Evolutionary conservation across 2,888 invertebrate genomes (phyloP).

Genomic region (Chrysodeixis includens): DNA sequence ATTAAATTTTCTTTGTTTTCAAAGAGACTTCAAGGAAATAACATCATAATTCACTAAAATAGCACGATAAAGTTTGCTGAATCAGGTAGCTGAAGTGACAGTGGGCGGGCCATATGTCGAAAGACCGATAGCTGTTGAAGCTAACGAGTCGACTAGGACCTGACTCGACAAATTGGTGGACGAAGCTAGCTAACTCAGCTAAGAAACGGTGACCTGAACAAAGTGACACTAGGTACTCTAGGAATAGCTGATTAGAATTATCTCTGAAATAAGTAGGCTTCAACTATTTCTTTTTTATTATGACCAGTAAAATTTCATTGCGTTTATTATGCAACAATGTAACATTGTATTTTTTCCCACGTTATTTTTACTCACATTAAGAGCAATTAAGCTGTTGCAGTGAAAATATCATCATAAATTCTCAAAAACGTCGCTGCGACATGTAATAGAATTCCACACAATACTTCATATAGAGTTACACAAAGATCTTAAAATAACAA

Average conservation of each 20-base stretch:
- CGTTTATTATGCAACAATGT: background rate
- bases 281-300: background rate
- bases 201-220: slow-evolving; percentile 15
- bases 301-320: background rate
- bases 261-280: background rate
- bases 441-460: slow-evolving; percentile 45
- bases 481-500: slow-evolving; percentile 51
- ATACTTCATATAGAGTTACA: slow-evolving; percentile 41
- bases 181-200: slow-evolving; percentile 7
- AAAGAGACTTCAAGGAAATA: background rate
- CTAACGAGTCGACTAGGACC: slow-evolving; percentile 32
- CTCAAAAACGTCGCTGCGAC: slow-evolving; percentile 26
- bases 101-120: slow-evolving; percentile 29
- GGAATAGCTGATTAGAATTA: slow-evolving; percentile 1
- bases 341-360: background rate
- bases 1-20: slow-evolving; percentile 12
- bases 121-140: slow-evolving; percentile 37
- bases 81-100: slow-evolving; percentile 27
- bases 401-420: slow-evolving; percentile 11
- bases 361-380: background rate
- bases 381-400: background rate
- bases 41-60: background rate
- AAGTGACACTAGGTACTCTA: background rate
- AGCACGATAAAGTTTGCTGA: slow-evolving; percentile 24
- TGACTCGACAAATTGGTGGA: slow-evolving; percentile 28